A percentile compares a stretch with the other conserved stretches of the same genome.
phyloP scores from a whole-genome alignment of 2,113 vertebrate species.

The Corythoichthys intestinalis region DNA sequence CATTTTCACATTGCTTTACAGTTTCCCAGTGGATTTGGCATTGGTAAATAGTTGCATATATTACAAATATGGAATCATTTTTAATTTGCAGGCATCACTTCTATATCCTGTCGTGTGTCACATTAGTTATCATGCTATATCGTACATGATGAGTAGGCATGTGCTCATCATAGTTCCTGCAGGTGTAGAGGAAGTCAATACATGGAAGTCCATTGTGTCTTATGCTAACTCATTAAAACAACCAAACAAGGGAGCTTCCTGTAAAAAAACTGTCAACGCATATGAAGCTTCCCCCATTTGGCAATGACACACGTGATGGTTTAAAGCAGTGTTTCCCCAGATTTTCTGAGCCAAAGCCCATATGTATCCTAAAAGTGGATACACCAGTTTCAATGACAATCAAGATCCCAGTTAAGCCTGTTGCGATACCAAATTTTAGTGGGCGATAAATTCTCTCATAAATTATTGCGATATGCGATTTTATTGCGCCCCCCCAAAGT shows the following conservation, averaged over 20 bases:
- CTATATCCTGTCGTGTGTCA: slow-evolving; percentile 38
- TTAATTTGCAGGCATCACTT: slow-evolving; percentile 9
- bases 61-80: slow-evolving; percentile 22
- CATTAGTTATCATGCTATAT: slow-evolving; percentile 16
- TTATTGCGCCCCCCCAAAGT: no score
- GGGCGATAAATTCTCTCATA: no score
- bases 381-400: background rate
- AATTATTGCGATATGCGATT: no score
- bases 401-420: no score
- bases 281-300: background rate
- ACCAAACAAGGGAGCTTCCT: slow-evolving; percentile 19
- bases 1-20: background rate
- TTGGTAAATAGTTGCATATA: background rate
- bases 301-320: background rate
- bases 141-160: slow-evolving; percentile 46
- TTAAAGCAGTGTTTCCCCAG: background rate
- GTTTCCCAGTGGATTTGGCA: background rate
- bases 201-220: slow-evolving; percentile 62
- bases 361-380: background rate
- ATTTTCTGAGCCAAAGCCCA: background rate
- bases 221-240: slow-evolving; percentile 31
- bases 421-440: no score
- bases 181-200: slow-evolving; percentile 75
- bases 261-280: slow-evolving; percentile 13
- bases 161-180: slow-evolving; percentile 71